Evolutionary conservation across 1,140 invertebrate genomes (phyloP).

Genomic region (Anthonomus grandis): DNA sequence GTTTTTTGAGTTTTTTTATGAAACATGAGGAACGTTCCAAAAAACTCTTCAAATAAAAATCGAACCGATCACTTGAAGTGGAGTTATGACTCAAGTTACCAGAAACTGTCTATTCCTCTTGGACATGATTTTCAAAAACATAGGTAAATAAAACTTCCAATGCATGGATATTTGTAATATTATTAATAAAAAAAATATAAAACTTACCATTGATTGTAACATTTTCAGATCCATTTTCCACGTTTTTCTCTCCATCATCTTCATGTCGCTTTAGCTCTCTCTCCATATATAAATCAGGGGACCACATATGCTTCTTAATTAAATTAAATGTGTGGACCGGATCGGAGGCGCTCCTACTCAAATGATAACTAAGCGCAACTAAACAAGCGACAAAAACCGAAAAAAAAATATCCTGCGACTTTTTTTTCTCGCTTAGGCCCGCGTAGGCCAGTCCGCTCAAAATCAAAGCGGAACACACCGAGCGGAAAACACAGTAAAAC

Average conservation of each 20-base stretch:
- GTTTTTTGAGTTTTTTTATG: too few relatives aligned
- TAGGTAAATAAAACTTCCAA: too few relatives aligned
- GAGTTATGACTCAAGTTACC: too few relatives aligned
- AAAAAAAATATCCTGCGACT: conserved; percentile 89
- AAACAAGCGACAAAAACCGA: conserved; percentile 92
- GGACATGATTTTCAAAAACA: too few relatives aligned
- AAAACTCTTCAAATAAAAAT: too few relatives aligned
- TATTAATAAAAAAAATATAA: too few relatives aligned
- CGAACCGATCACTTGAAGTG: too few relatives aligned
- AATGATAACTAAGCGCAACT: conserved; percentile 85
- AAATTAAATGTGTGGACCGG: conserved; percentile 87
- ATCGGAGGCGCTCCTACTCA: conserved; percentile 89
- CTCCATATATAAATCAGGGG: conserved; percentile 60
- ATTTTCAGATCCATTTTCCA: not conserved
- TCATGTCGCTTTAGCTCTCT: conserved; percentile 30
- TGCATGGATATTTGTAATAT: too few relatives aligned
- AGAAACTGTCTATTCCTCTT: too few relatives aligned
- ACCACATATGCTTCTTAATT: conserved; percentile 72
- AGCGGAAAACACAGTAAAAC: conserved; percentile 80
- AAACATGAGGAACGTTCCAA: too few relatives aligned
- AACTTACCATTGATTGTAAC: too few relatives aligned
- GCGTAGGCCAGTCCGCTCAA: conserved; percentile 90
- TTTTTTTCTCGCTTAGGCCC: conserved; percentile 71
- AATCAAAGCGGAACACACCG: conserved; percentile 72
- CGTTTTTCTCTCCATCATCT: not conserved